Evolutionary conservation across 2,888 invertebrate genomes (phyloP), one percentile per base, ranked within the genome.

Genomic region (Dryomyza anilis): DNA sequence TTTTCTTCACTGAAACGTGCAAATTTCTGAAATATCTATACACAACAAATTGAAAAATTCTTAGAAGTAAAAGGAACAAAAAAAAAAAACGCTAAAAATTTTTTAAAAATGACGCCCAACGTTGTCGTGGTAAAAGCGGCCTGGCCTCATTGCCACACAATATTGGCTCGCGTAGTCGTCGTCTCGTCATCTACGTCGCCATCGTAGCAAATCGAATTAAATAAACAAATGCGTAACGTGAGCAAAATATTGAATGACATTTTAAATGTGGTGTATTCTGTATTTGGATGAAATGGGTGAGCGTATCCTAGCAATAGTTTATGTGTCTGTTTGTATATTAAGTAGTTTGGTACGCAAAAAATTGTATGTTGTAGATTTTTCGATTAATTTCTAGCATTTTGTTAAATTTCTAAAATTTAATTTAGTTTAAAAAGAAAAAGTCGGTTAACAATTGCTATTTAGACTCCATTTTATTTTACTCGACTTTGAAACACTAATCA

Each of bases 161-260:
- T n/a, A n/a, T n/a, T n/a, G 29, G 27, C 29, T 27, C 21, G 23
- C 23, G 29, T n/a, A 6, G 30, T 10, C 33, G 30, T 53, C 4
- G 29, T 12, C 36, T 2, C 21, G 4, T 19, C 33, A 19, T 33
- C 7, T 19, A 14, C 36, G 55, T 55, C 55, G 55, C 21, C 55
- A 25, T 36, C 23, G 52, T 14, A 33, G 48, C 33, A 76, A 81
- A 81, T 81, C 81, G 81, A 81, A 81, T 81, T 81, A 81, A 81
- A 81, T 81, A 81, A 82, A 81, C 81, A 81, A 81, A 81, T 79
- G 79, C 78, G 76, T 79, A 81, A 81, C 81, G 82, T 81, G 81
- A 79, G 75, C 69, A 68, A 79, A 82, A 78, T 82, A 72, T 73
- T 68, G 74, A 81, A 73, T 72, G 70, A 72, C 64, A 67, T 69